Percentiles rank a stretch among this genome's conserved stretches.
Evolutionary conservation across 1,140 invertebrate genomes (phyloP).

Genomic region (Zaprionus ghesquierei): DNA sequence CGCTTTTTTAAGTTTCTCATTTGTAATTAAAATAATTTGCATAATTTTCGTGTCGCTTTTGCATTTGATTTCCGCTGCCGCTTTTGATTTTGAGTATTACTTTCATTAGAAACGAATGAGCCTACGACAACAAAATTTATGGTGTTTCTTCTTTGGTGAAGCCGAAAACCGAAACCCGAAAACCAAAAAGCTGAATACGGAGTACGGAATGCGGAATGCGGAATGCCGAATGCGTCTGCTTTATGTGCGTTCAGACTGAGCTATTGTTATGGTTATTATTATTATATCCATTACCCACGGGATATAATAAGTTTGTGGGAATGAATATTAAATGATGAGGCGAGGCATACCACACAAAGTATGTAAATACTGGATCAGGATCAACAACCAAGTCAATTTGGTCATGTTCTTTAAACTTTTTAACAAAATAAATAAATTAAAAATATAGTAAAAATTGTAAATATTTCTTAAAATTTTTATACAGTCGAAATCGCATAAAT

Average conservation of each 20-base stretch:
- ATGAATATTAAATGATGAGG: too few relatives aligned
- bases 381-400: too few relatives aligned
- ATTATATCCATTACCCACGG: too few relatives aligned
- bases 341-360: too few relatives aligned
- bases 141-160: slow-evolving; percentile 53
- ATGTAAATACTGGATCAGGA: too few relatives aligned
- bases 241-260: background rate
- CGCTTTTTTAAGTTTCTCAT: slow-evolving; percentile 61
- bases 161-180: slow-evolving; percentile 29
- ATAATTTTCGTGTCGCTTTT: slow-evolving; percentile 70
- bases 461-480: too few relatives aligned
- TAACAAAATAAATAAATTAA: too few relatives aligned
- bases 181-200: slow-evolving; percentile 22
- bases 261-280: slow-evolving; percentile 58
- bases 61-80: slow-evolving; percentile 33
- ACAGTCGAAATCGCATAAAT: too few relatives aligned
- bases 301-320: too few relatives aligned
- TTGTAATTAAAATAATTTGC: slow-evolving; percentile 82
- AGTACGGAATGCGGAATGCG: background rate
- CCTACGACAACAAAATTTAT: slow-evolving; percentile 77
- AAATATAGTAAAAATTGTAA: too few relatives aligned
- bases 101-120: slow-evolving; percentile 76
- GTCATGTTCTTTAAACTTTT: too few relatives aligned
- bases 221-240: too few relatives aligned
- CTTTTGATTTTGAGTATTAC: slow-evolving; percentile 50